A percentile compares a stretch with the other conserved stretches of the same genome.
These are phyloP conservation scores for Apteryx owenii DNA, from an alignment of 2,113 vertebrate genomes.

Conservation along the genomic window DNA sequence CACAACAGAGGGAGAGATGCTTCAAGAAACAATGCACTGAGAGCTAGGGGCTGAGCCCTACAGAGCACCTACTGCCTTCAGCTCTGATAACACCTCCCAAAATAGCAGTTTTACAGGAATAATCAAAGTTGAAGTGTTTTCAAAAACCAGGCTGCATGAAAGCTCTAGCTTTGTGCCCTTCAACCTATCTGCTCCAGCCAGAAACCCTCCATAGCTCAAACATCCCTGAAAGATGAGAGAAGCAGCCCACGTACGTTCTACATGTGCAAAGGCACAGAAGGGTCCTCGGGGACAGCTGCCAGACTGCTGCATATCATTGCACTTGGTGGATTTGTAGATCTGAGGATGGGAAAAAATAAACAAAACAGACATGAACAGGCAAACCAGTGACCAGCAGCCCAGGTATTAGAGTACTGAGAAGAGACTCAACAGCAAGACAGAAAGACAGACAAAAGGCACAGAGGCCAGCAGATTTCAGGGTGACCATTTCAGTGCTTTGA, in stretches of 20 bases:
- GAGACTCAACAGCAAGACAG: background rate
- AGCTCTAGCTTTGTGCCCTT: background rate
- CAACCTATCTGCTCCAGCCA: background rate
- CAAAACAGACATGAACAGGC: background rate
- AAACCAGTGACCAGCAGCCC: background rate
- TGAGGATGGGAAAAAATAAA: slow-evolving; percentile 51
- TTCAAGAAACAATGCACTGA: background rate
- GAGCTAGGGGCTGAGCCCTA: background rate
- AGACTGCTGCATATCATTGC: slow-evolving; percentile 98
- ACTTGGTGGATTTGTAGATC: slow-evolving; percentile 99
- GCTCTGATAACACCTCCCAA: background rate
- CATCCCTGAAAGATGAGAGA: slow-evolving; percentile 15
- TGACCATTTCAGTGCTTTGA: slow-evolving; percentile 8
- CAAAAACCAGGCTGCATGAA: background rate
- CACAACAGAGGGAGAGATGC: background rate
- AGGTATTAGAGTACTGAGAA: background rate
- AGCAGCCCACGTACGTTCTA: slow-evolving; percentile 88
- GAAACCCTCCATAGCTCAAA: background rate
- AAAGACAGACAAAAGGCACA: background rate
- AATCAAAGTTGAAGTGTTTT: background rate
- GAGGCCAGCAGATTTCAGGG: slow-evolving; percentile 32
- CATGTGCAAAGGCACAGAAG: slow-evolving; percentile 98
- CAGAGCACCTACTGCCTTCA: background rate
- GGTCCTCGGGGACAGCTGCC: slow-evolving; percentile 97
- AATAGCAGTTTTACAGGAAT: background rate